A percentile compares a stretch with the other conserved stretches of the same genome.
These are phyloP conservation scores for Seira musarum DNA, from an alignment of 2,888 invertebrate species.

Conservation along the genomic window DNA sequence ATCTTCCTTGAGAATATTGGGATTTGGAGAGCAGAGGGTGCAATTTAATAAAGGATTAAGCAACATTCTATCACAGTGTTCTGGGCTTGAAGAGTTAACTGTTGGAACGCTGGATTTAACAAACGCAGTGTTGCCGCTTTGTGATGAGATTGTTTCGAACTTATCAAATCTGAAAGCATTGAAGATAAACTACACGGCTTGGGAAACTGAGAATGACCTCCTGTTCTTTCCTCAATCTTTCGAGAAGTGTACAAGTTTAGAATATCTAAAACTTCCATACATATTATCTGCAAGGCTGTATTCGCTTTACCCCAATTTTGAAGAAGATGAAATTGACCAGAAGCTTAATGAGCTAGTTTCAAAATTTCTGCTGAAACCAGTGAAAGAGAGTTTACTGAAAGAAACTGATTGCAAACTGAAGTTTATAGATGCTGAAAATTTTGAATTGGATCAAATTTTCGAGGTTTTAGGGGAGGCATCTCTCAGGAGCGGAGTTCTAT, in stretches of 20 bases:
- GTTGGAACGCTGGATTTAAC: conserved; percentile 34
- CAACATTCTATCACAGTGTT: conserved; percentile 27
- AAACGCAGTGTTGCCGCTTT: not conserved
- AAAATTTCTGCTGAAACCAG: conserved; percentile 2
- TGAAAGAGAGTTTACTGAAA: conserved; percentile 5
- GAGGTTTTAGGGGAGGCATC: not conserved
- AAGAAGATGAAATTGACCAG: conserved; percentile 39
- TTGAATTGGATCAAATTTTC: conserved; percentile 41
- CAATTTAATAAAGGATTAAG: conserved; percentile 26
- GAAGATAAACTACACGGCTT: conserved; percentile 31
- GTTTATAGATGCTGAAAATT: conserved; percentile 36
- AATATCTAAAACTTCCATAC: conserved; percentile 29
- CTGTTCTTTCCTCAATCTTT: conserved; percentile 16
- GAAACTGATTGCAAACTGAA: conserved; percentile 5
- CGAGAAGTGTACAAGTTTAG: not conserved
- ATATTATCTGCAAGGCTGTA: conserved; percentile 32
- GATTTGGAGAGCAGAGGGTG: conserved; percentile 33
- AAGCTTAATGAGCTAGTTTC: conserved; percentile 23
- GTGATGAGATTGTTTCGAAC: not conserved
- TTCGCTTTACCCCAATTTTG: conserved; percentile 29
- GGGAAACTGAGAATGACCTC: conserved; percentile 32
- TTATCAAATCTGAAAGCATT: not conserved
- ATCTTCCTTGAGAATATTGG: conserved; percentile 17
- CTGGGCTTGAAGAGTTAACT: conserved; percentile 14
- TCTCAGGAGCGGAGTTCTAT: conserved; percentile 13